Percentiles rank a stretch among this genome's conserved stretches.
Evolutionary conservation across 2,888 invertebrate species (phyloP).

Genomic region (Ophioninae sp.): DNA sequence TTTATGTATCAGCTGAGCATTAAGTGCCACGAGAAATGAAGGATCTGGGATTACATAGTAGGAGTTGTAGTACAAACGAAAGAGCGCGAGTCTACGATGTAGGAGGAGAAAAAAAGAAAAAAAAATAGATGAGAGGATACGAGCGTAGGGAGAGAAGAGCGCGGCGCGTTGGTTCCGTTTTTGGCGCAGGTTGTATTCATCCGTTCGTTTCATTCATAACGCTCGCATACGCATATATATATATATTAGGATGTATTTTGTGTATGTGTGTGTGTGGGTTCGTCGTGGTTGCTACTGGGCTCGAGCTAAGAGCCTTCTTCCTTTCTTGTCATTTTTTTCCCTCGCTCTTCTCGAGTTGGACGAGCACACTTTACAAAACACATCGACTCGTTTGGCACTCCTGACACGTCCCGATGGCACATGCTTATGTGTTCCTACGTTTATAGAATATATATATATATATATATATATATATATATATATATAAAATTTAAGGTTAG

Average conservation of each 20-base stretch:
- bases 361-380: conserved; percentile 65
- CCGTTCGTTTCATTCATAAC: conserved; percentile 75
- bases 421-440: conserved; percentile 42
- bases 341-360: conserved; percentile 46
- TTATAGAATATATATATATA: too few species aligned
- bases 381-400: conserved; percentile 73
- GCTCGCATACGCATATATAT: conserved; percentile 62
- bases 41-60: conserved; percentile 41
- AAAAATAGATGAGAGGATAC: conserved; percentile 17
- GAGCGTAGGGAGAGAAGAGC: conserved; percentile 36
- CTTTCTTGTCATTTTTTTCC: conserved; percentile 38
- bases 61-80: conserved; percentile 22
- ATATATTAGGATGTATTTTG: conserved; percentile 24
- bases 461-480: conserved; percentile 14
- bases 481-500: conserved; percentile 5
- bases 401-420: conserved; percentile 67
- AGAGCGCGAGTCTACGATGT: conserved; percentile 43
- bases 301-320: conserved; percentile 47
- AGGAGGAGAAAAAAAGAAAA: conserved; percentile 40
- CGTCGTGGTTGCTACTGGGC: conserved; percentile 19
- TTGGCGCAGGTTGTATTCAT: conserved; percentile 79
- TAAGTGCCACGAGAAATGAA: conserved; percentile 52
- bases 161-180: conserved; percentile 58
- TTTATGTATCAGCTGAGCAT: conserved; percentile 36
- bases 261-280: conserved; percentile 7